phyloP scores from a whole-genome alignment of 2,888 invertebrate genomes.

The Drosophila colorata region DNA sequence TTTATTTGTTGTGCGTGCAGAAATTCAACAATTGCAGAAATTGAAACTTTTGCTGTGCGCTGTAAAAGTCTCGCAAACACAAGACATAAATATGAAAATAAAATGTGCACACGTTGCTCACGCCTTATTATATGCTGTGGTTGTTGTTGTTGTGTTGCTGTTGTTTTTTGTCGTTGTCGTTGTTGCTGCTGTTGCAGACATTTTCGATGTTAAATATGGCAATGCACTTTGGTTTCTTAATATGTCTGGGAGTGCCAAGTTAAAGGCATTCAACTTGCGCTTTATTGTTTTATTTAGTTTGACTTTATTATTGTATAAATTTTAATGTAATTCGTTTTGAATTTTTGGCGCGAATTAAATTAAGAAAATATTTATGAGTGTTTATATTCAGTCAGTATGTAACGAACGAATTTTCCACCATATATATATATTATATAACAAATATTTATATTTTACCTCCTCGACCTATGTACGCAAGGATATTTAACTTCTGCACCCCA shows the following conservation, averaged over 20 bases:
- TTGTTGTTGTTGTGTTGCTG: slow-evolving; percentile 12
- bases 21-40: slow-evolving; percentile 76
- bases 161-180: slow-evolving; percentile 10
- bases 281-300: slow-evolving; percentile 27
- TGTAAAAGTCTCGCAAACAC: slow-evolving; percentile 45
- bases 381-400: no score
- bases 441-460: no score
- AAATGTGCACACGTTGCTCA: slow-evolving; percentile 67
- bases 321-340: no score
- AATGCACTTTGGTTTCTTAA: slow-evolving; percentile 63
- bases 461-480: background rate
- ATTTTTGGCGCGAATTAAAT: no score
- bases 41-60: slow-evolving; percentile 69
- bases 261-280: slow-evolving; percentile 37
- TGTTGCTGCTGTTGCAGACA: slow-evolving; percentile 20
- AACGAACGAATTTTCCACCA: no score
- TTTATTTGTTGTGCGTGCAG: slow-evolving; percentile 73
- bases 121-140: slow-evolving; percentile 7
- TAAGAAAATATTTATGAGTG: no score
- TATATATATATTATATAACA: no score
- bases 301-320: slow-evolving; percentile 12
- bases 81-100: slow-evolving; percentile 63
- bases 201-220: slow-evolving; percentile 62
- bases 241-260: slow-evolving; percentile 39
- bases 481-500: background rate